Percentiles rank a stretch among this genome's conserved stretches.
phyloP scores from a whole-genome alignment of 2,113 vertebrate genomes.

The Climacteris rufus region DNA sequence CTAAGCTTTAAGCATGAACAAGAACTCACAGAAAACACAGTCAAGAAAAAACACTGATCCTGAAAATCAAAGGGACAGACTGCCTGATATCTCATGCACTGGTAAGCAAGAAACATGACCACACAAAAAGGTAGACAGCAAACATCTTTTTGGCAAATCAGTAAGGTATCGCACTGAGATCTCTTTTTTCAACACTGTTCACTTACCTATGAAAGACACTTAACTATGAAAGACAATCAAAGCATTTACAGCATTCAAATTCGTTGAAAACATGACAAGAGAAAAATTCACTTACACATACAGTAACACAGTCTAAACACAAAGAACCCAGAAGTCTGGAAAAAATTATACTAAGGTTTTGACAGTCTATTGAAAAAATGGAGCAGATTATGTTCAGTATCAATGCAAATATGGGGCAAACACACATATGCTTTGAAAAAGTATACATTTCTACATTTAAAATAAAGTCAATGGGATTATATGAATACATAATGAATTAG shows the following conservation, averaged over 20 bases:
- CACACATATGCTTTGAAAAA: background rate
- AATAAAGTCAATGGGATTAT: background rate
- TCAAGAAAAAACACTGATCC: background rate
- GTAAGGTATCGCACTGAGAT: background rate
- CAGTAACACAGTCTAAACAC: background rate
- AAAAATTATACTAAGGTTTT: background rate
- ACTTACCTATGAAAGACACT: background rate
- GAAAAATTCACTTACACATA: background rate
- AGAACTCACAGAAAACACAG: background rate
- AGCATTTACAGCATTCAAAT: background rate
- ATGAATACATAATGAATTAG: background rate
- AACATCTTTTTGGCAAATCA: background rate
- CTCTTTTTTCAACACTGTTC: background rate
- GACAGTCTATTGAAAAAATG: background rate
- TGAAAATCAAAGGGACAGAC: background rate
- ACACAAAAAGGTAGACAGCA: background rate
- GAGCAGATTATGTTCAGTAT: background rate
- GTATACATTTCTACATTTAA: background rate
- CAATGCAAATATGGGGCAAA: background rate
- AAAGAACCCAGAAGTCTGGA: background rate
- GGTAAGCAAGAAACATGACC: background rate
- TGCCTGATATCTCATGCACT: background rate
- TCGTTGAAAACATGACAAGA: background rate
- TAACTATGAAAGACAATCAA: background rate
- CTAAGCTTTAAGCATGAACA: background rate